Conservation (phyloP, 2,113 vertebrate species). For the Elephantulus edwardii region DNA sequence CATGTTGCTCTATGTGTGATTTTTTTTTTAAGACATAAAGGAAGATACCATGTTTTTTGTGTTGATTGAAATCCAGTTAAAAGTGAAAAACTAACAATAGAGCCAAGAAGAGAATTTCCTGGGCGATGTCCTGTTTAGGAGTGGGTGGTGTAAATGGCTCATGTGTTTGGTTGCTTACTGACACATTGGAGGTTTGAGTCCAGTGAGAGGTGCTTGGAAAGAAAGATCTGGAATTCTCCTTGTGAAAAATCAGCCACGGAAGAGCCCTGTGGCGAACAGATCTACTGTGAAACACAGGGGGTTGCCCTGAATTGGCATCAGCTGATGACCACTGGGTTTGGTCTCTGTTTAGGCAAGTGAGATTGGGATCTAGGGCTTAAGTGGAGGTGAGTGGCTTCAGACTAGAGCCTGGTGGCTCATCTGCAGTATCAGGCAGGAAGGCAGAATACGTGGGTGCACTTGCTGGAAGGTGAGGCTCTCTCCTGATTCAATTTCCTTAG, state of each 20-base stretch:
- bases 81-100: neutral
- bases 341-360: neutral
- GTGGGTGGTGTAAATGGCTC: neutral
- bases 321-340: neutral
- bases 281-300: neutral
- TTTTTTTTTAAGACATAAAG: neutral
- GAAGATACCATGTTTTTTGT: neutral
- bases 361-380: neutral
- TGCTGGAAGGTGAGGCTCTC: neutral
- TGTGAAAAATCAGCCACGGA: neutral
- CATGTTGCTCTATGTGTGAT: neutral
- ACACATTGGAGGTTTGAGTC: neutral
- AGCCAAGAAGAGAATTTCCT: neutral
- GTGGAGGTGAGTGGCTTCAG: neutral
- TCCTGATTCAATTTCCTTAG: neutral
- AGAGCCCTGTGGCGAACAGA: neutral
- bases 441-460: neutral
- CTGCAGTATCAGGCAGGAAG: fast-evolving
- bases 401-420: neutral
- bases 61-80: neutral
- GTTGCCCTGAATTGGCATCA: neutral
- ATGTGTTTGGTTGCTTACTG: neutral
- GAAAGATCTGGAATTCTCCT: neutral
- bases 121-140: neutral
- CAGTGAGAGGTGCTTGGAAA: neutral